Percentiles rank a stretch among this genome's conserved stretches.
Evolutionary conservation across 1,140 invertebrate genomes (phyloP).

Genomic region (Zaprionus inermis): DNA sequence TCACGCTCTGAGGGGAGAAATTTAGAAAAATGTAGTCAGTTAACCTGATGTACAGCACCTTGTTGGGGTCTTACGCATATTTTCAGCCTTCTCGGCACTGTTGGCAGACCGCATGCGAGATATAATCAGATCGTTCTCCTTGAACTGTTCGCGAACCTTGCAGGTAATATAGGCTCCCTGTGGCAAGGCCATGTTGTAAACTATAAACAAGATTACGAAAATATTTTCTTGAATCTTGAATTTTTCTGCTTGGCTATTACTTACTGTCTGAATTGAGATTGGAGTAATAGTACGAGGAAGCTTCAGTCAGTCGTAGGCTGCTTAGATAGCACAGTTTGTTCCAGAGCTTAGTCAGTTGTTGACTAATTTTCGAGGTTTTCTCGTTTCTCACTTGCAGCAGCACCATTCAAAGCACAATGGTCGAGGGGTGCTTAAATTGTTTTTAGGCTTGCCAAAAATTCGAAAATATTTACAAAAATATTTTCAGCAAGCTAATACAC

Average conservation of each 20-base stretch:
- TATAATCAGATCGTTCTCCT: conserved; percentile 81
- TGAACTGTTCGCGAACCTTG: conserved; percentile 85
- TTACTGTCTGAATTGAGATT: conserved; percentile 49
- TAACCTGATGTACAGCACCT: neutral
- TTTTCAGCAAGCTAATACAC: neutral
- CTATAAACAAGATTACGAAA: conserved; percentile 14
- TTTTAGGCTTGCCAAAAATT: neutral
- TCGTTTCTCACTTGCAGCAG: conserved; percentile 50
- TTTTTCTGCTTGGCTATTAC: conserved; percentile 20
- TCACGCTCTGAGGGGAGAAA: conserved; percentile 83
- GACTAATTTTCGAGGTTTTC: conserved; percentile 51
- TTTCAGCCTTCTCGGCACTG: conserved; percentile 65
- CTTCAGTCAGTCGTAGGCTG: conserved; percentile 25
- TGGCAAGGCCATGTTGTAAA: conserved; percentile 85
- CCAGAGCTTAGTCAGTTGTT: conserved; percentile 49
- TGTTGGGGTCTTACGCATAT: conserved; percentile 59
- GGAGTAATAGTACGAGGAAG: conserved; percentile 32
- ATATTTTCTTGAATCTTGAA: neutral
- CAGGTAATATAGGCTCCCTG: conserved; percentile 86
- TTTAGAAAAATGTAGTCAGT: conserved; percentile 22
- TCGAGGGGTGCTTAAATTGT: conserved; percentile 12
- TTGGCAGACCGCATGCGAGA: conserved; percentile 71
- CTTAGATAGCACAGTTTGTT: conserved; percentile 35
- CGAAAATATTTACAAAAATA: neutral
- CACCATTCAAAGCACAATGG: conserved; percentile 51